These are phyloP conservation scores for Proisotoma minuta DNA, from an alignment of 2,888 invertebrate genomes.

Conservation along the genomic window DNA sequence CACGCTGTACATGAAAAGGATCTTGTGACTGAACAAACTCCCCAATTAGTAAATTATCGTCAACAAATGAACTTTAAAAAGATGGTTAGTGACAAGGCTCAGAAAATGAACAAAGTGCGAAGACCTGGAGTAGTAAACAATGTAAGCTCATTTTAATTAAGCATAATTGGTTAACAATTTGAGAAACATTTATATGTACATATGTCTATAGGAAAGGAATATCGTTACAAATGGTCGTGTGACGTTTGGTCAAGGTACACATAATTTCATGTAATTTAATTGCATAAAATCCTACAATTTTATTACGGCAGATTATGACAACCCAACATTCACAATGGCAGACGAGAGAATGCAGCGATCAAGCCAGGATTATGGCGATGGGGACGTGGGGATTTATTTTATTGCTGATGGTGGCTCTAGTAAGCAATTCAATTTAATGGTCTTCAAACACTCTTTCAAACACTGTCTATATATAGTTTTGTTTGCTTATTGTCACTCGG, in stretches of 20 bases:
- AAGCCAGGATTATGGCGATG: constrained; percentile 49
- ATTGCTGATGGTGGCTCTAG: constrained; percentile 77
- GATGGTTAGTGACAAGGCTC: constrained; percentile 78
- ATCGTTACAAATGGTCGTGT: constrained; percentile 24
- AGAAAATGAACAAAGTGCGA: constrained; percentile 69
- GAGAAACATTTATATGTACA: background rate
- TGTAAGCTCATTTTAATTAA: constrained; percentile 17
- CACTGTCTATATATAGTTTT: background rate
- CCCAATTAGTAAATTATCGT: constrained; percentile 72
- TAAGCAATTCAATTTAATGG: constrained; percentile 62
- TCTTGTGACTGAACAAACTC: constrained; percentile 65
- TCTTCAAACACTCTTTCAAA: too few species aligned
- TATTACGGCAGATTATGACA: constrained; percentile 42
- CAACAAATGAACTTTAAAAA: constrained; percentile 85
- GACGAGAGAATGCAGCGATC: constrained; percentile 44
- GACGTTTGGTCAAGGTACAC: constrained; percentile 32
- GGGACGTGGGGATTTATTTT: constrained; percentile 78
- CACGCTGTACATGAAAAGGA: constrained; percentile 86
- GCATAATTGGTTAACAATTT: too few species aligned
- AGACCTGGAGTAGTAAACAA: constrained; percentile 34
- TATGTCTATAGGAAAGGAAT: constrained; percentile 23
- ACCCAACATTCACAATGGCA: constrained; percentile 44
- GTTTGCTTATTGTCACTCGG: background rate
- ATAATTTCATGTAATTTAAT: constrained; percentile 3
- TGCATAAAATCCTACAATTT: background rate